Conservation (phyloP, 1,140 invertebrate genomes). For the Carcinoscorpius rotundicauda region DNA sequence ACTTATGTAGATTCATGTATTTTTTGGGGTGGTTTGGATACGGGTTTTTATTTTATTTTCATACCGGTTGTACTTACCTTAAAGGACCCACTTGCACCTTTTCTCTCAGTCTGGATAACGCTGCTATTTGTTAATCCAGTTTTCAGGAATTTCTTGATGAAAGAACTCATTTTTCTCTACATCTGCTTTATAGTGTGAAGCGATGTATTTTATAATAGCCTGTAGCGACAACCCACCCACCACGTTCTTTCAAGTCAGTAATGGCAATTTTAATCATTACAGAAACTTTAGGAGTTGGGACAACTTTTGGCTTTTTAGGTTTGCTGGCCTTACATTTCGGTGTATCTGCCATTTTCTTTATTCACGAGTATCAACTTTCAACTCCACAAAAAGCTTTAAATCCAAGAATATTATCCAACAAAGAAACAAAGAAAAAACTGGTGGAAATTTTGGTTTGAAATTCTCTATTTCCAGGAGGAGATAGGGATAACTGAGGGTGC, state of each 20-base stretch:
- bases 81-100: conserved; percentile 47
- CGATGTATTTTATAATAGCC: conserved; percentile 51
- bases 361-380: too few relatives aligned
- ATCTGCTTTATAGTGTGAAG: conserved; percentile 43
- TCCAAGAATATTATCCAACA: too few relatives aligned
- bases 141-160: conserved; percentile 46
- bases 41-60: conserved; percentile 16
- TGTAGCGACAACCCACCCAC: conserved; percentile 45
- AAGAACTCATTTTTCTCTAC: conserved; percentile 42
- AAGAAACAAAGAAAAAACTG: too few relatives aligned
- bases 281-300: conserved; percentile 23
- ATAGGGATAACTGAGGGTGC: too few relatives aligned
- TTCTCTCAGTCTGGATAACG: conserved; percentile 46
- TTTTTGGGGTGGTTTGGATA: background rate
- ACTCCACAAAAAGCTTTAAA: too few relatives aligned
- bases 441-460: too few relatives aligned
- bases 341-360: conserved; percentile 21
- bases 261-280: conserved; percentile 26
- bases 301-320: conserved; percentile 21
- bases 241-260: conserved; percentile 36
- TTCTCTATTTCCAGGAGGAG: too few relatives aligned
- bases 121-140: conserved; percentile 40
- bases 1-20: too few relatives aligned
- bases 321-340: conserved; percentile 26
- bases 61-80: conserved; percentile 33